Evolutionary conservation across 2,113 vertebrate genomes (phyloP).

Genomic region (Toxostoma redivivum): DNA sequence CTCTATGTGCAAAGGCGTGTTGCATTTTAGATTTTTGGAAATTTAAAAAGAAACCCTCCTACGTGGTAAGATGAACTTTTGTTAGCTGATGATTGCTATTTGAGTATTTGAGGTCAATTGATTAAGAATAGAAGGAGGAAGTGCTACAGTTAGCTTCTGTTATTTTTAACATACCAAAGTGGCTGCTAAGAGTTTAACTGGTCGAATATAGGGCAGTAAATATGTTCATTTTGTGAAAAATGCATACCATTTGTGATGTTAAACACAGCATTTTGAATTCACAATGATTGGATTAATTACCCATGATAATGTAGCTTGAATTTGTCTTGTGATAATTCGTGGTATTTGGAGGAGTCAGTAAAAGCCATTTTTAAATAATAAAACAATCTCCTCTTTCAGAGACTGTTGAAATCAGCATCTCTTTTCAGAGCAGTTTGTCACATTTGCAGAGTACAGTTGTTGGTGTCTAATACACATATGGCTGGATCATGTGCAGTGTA

Average conservation of each 20-base stretch:
- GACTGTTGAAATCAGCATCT: not conserved
- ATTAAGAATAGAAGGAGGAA: not conserved
- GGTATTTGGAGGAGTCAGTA: not conserved
- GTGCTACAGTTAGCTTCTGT: not conserved
- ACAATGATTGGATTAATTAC: not conserved
- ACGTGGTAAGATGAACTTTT: not conserved
- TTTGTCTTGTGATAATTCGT: not conserved
- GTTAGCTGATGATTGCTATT: not conserved
- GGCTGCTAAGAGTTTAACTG: not conserved
- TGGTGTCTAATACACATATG: not conserved
- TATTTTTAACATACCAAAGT: not conserved
- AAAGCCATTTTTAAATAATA: not conserved
- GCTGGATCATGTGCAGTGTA: not conserved
- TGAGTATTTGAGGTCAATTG: not conserved
- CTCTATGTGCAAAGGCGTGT: not conserved
- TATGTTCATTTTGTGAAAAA: not conserved
- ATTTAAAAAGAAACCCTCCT: not conserved
- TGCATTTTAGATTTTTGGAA: not conserved
- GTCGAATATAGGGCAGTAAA: not conserved
- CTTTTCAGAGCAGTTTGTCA: not conserved
- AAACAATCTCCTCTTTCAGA: not conserved
- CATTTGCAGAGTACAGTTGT: not conserved
- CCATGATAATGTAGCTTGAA: not conserved
- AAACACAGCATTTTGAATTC: conserved; percentile 11
- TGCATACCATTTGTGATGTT: not conserved